Conservation (phyloP, 1,140 invertebrate genomes). For the Diachasma alloeum region DNA sequence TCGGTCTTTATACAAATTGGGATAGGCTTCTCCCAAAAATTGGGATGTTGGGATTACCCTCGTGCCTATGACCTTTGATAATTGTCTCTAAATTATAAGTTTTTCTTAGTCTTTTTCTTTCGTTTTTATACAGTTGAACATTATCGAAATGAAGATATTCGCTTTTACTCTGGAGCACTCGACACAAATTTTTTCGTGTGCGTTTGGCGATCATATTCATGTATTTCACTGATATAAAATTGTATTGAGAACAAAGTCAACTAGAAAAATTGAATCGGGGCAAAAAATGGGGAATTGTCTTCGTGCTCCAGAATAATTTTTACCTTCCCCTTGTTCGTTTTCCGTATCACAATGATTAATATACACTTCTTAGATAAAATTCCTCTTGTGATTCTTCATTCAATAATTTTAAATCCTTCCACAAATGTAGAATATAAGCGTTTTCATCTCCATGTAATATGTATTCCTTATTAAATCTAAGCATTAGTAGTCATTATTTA, state of each 20-base stretch:
- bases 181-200: background rate
- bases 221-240: background rate
- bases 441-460: constrained; percentile 45
- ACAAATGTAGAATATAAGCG: constrained; percentile 53
- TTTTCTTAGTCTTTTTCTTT: background rate
- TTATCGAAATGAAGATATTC: background rate
- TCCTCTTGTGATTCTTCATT: constrained; percentile 31
- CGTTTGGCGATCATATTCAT: background rate
- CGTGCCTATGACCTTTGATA: background rate
- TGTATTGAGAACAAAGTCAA: background rate
- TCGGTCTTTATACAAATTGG: constrained; percentile 14
- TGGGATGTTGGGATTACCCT: constrained; percentile 20
- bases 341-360: constrained; percentile 52
- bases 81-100: background rate
- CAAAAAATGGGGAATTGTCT: background rate
- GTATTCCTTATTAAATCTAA: constrained; percentile 36
- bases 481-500: constrained; percentile 34
- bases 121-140: background rate
- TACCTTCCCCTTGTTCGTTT: constrained; percentile 22
- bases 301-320: constrained; percentile 15
- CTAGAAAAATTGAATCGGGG: background rate
- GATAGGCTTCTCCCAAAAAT: background rate
- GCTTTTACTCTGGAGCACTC: background rate
- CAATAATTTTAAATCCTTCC: constrained; percentile 33
- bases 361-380: constrained; percentile 47